phyloP scores from a whole-genome alignment of 2,797 vertebrate species.

The Phoxinus dragarum region DNA sequence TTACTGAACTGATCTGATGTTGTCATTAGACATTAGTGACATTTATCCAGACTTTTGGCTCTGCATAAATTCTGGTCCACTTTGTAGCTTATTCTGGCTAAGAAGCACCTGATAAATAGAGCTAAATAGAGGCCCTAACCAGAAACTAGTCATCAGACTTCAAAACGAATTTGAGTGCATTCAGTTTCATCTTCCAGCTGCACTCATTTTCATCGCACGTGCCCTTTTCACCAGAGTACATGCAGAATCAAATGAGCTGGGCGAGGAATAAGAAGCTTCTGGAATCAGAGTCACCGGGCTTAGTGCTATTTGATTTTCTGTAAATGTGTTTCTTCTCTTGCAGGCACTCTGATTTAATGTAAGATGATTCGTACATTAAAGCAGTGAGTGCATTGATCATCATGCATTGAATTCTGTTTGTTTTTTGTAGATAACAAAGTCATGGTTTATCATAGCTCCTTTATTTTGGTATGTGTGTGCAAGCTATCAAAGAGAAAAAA shows the following conservation, averaged over 20 bases:
- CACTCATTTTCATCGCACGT: neutral
- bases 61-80: neutral
- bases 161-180: neutral
- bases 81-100: neutral
- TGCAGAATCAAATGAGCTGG: constrained; percentile 9
- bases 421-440: neutral
- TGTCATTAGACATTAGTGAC: neutral
- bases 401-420: neutral
- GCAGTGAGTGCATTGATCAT: neutral
- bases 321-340: constrained; percentile 18
- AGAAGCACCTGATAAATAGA: neutral
- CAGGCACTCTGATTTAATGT: neutral
- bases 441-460: neutral
- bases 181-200: neutral
- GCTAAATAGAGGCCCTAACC: neutral
- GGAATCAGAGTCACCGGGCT: neutral
- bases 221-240: constrained; percentile 9
- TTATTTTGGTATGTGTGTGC: neutral
- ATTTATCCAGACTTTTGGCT: neutral
- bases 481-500: neutral
- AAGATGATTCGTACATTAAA: neutral
- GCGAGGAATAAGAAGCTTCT: constrained; percentile 25
- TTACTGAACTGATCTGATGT: neutral
- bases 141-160: neutral
- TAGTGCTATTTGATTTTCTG: constrained; percentile 21